Percentiles rank a stretch among this genome's conserved stretches.
phyloP scores from a whole-genome alignment of 2,888 invertebrate species.

The Zhengitettix transpicula region DNA sequence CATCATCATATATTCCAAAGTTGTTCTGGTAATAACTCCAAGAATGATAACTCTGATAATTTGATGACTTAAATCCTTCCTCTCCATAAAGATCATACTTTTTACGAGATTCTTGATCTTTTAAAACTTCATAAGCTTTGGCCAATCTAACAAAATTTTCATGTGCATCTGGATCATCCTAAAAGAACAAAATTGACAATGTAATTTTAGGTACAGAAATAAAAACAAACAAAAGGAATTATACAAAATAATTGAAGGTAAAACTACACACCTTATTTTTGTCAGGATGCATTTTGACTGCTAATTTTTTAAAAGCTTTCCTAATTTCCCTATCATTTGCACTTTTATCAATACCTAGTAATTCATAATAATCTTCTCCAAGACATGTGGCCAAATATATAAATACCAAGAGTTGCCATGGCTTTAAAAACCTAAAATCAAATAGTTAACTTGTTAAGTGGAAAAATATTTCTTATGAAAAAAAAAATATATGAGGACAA shows the following conservation, averaged over 20 bases:
- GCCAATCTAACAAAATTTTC: conserved; percentile 62
- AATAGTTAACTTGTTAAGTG: too few species aligned
- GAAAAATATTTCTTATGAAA: too few species aligned
- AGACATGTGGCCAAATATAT: neutral
- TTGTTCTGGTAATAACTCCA: conserved; percentile 64
- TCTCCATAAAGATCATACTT: conserved; percentile 68
- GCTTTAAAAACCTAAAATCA: too few species aligned
- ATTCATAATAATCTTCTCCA: conserved; percentile 43
- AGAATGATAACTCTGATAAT: conserved; percentile 53
- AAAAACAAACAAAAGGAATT: neutral
- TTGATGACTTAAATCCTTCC: conserved; percentile 40
- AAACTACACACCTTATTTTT: conserved; percentile 39
- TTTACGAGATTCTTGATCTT: conserved; percentile 61
- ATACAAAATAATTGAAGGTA: conserved; percentile 10
- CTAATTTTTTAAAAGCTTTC: conserved; percentile 62
- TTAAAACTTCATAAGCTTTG: conserved; percentile 71
- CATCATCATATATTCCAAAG: conserved; percentile 77
- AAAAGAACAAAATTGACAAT: conserved; percentile 14
- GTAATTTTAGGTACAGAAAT: neutral
- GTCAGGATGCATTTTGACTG: conserved; percentile 58
- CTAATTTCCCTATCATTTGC: conserved; percentile 53
- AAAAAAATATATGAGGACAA: too few species aligned
- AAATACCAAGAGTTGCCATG: too few species aligned
- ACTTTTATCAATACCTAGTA: conserved; percentile 46
- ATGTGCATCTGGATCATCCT: conserved; percentile 60